Percentiles rank a stretch among this genome's conserved stretches.
phyloP scores from a whole-genome alignment of 2,113 vertebrate genomes.

The Murina feae region DNA sequence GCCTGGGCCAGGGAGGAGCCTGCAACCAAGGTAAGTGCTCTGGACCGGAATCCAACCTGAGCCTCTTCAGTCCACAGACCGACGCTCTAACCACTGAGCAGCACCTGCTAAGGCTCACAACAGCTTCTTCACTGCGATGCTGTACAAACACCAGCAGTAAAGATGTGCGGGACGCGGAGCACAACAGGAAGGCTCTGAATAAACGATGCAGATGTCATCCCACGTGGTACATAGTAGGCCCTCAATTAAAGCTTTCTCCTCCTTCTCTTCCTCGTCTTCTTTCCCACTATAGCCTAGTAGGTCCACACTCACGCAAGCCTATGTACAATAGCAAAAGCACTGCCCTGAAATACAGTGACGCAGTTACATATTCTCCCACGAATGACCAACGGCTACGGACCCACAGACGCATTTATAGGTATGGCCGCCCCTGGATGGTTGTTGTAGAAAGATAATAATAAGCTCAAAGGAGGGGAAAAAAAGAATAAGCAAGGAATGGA shows the following conservation, averaged over 20 bases:
- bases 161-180: rapidly evolving
- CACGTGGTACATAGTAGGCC: rapidly evolving
- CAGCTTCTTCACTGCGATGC: not conserved
- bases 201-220: not conserved
- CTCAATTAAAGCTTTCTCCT: not conserved
- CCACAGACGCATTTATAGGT: not conserved
- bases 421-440: slow-evolving; percentile 10
- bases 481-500: slow-evolving; percentile 53
- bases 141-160: not conserved
- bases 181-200: too few relatives aligned
- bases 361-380: not conserved
- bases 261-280: not conserved
- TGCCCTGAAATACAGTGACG: not conserved
- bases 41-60: too few relatives aligned
- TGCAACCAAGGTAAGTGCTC: too few relatives aligned
- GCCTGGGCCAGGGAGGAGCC: too few relatives aligned
- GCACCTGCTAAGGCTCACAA: too few relatives aligned
- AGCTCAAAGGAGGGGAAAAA: slow-evolving; percentile 28
- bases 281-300: not conserved
- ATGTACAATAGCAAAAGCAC: not conserved
- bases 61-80: too few relatives aligned
- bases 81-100: too few relatives aligned
- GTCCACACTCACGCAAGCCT: not conserved
- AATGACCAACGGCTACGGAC: not conserved
- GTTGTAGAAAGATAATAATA: slow-evolving; percentile 10